Conservation (phyloP, 2,113 vertebrate species). For the Solea solea region DNA sequence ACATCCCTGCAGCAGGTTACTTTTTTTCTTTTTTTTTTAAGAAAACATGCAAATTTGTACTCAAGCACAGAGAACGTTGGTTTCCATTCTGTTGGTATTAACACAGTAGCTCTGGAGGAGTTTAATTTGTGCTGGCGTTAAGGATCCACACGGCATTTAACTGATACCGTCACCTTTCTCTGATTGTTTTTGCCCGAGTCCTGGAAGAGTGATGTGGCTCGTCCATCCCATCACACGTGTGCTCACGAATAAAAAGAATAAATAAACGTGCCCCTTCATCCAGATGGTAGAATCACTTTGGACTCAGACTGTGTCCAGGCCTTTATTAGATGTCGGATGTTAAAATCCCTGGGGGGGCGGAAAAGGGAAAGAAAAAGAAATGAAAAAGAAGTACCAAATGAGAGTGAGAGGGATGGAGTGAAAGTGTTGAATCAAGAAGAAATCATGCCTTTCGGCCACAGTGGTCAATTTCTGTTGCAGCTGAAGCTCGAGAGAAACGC, state of each 20-base stretch:
- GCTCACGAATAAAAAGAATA: slow-evolving; percentile 39
- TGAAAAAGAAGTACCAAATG: slow-evolving; percentile 38
- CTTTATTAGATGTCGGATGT: slow-evolving; percentile 56
- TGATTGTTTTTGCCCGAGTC: slow-evolving; percentile 35
- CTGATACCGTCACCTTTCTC: slow-evolving; percentile 37
- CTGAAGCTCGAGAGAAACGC: slow-evolving; percentile 28
- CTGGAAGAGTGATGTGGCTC: slow-evolving; percentile 20
- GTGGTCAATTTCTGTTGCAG: slow-evolving; percentile 43
- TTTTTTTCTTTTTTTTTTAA: neutral
- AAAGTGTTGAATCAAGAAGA: slow-evolving; percentile 63
- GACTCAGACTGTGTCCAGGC: slow-evolving; percentile 36
- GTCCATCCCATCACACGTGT: slow-evolving; percentile 30
- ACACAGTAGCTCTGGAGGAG: slow-evolving; percentile 10
- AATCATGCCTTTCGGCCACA: slow-evolving; percentile 59
- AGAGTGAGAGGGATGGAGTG: slow-evolving; percentile 22
- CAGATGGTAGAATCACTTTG: slow-evolving; percentile 65
- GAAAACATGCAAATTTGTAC: slow-evolving; percentile 6
- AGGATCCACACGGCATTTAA: slow-evolving; percentile 34
- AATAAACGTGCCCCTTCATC: slow-evolving; percentile 54
- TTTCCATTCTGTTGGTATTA: slow-evolving; percentile 25
- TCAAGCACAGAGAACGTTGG: neutral
- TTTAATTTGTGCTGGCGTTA: slow-evolving; percentile 35
- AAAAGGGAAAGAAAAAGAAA: slow-evolving; percentile 20
- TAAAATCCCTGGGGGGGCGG: slow-evolving; percentile 43
- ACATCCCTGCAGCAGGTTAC: slow-evolving; percentile 5